phyloP scores from a whole-genome alignment of 2,113 vertebrate species.

The Nothocercus julius region DNA sequence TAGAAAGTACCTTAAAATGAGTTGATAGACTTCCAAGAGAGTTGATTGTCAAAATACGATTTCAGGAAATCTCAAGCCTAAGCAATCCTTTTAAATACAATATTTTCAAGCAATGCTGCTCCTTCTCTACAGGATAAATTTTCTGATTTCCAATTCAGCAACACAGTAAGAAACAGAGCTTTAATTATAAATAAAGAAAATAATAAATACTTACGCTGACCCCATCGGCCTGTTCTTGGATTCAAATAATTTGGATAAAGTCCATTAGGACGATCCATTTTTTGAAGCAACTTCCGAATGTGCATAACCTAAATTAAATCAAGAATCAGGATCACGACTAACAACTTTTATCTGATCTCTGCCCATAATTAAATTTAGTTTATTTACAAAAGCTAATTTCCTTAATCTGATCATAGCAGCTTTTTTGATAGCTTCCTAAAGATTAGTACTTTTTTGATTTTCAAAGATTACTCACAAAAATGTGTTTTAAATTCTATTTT shows the following conservation, averaged over 20 bases:
- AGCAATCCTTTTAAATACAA: neutral
- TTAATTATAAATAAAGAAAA: conserved; percentile 19
- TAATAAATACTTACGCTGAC: conserved; percentile 90
- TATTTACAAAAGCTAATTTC: neutral
- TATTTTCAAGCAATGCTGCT: neutral
- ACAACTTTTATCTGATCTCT: neutral
- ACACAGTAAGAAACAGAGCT: neutral
- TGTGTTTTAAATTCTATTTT: neutral
- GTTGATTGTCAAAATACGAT: neutral
- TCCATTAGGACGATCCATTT: conserved; percentile 98
- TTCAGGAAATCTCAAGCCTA: neutral
- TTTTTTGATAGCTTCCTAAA: neutral
- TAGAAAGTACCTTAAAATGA: neutral
- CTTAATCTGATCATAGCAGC: neutral
- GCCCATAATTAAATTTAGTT: neutral
- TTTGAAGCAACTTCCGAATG: conserved; percentile 95
- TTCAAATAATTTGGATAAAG: conserved; percentile 99
- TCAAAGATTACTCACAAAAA: neutral
- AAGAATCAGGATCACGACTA: conserved; percentile 45
- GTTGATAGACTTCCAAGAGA: neutral
- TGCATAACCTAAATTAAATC: conserved; percentile 91
- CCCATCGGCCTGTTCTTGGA: conserved; percentile 97
- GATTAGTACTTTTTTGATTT: neutral
- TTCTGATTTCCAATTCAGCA: neutral
- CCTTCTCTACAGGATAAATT: neutral